These are phyloP conservation scores for Autographa gamma DNA, from an alignment of 2,888 invertebrate genomes.

Conservation along the genomic window DNA sequence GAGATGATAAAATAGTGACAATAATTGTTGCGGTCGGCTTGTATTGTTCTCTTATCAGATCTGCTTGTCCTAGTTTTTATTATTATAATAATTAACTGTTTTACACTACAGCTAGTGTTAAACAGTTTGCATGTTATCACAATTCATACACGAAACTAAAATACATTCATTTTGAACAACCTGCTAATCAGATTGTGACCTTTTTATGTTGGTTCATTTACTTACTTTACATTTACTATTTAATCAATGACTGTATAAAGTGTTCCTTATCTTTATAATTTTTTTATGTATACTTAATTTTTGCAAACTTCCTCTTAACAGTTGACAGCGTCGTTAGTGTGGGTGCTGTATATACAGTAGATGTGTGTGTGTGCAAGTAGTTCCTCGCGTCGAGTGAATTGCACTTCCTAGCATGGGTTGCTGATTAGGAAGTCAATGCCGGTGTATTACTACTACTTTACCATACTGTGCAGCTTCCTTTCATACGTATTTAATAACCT, in stretches of 20 bases:
- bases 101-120: too few relatives aligned
- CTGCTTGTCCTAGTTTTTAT: neutral
- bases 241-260: too few relatives aligned
- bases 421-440: constrained; percentile 47
- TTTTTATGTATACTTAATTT: neutral
- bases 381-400: constrained; percentile 36
- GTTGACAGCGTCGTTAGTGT: neutral
- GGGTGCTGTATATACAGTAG: constrained; percentile 5
- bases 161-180: too few relatives aligned
- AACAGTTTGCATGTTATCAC: too few relatives aligned
- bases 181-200: too few relatives aligned
- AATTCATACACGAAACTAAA: too few relatives aligned
- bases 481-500: neutral
- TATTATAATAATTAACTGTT: neutral
- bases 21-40: neutral
- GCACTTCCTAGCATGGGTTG: constrained; percentile 51
- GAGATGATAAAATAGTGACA: neutral
- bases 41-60: neutral
- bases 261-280: neutral
- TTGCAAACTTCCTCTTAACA: constrained; percentile 46
- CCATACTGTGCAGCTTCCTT: constrained; percentile 43
- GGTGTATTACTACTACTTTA: constrained; percentile 14
- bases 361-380: constrained; percentile 25
- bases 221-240: too few relatives aligned
- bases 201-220: too few relatives aligned